Conservation (phyloP, 64 coral and sea anemone genomes). For the Porites lutea region DNA sequence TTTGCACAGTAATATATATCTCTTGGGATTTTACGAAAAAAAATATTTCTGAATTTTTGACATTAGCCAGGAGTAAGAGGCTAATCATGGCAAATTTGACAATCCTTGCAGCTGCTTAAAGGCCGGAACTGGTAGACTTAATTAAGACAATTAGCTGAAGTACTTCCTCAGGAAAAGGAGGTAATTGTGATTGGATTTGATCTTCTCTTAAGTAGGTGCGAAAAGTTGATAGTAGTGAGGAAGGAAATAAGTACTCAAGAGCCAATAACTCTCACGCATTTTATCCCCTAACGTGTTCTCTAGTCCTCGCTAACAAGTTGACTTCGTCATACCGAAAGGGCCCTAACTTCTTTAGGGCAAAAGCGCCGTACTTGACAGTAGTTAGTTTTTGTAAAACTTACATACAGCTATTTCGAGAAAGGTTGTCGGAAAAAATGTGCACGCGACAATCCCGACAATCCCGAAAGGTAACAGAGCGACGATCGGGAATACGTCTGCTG, state of each 20-base stretch:
- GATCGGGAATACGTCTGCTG: neutral
- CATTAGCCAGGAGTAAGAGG: neutral
- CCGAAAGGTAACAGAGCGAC: neutral
- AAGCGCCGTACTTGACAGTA: neutral
- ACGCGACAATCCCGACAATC: too few species aligned
- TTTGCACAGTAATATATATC: too few species aligned
- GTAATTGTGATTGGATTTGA: constrained; percentile 1
- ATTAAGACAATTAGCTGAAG: constrained; percentile 1
- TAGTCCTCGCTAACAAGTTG: neutral
- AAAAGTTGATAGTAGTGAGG: neutral
- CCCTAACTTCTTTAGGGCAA: neutral
- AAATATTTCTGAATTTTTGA: neutral
- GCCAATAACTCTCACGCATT: constrained; percentile 1
- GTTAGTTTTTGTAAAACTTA: neutral
- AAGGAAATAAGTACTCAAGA: neutral
- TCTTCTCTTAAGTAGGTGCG: neutral
- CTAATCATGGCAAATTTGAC: neutral
- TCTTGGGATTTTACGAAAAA: neutral
- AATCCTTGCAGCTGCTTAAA: neutral
- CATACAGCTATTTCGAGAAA: too few species aligned
- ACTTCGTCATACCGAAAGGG: neutral
- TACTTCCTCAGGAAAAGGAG: neutral
- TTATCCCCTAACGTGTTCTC: neutral
- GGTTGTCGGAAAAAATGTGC: too few species aligned
- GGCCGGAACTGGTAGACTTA: neutral